phyloP scores from a whole-genome alignment of 2,797 vertebrate species.

The Amniataba percoides region DNA sequence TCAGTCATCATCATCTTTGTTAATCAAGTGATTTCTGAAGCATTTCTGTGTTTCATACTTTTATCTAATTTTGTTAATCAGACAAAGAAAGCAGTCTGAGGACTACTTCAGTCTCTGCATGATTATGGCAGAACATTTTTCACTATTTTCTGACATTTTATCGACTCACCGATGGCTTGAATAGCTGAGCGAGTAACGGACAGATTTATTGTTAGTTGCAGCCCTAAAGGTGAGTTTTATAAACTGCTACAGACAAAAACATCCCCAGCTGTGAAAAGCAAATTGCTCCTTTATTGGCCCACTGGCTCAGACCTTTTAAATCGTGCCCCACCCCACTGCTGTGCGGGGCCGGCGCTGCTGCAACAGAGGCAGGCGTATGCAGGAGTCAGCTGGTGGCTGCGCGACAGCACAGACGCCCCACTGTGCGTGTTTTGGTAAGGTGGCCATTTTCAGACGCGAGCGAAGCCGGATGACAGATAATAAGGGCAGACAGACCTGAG shows the following conservation, averaged over 20 bases:
- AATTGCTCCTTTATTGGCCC: conserved; percentile 51
- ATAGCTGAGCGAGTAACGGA: background rate
- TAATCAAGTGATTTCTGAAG: background rate
- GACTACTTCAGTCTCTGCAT: background rate
- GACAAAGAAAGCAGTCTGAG: background rate
- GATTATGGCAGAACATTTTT: background rate
- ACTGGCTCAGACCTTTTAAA: conserved; percentile 51
- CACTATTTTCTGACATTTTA: background rate
- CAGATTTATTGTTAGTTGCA: background rate
- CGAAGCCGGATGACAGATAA: conserved; percentile 42
- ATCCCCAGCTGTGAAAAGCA: conserved; percentile 28
- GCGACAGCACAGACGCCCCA: conserved; percentile 24
- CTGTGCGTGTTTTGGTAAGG: conserved; percentile 58
- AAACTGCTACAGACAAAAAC: conserved; percentile 16
- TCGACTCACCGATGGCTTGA: background rate
- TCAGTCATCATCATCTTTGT: background rate
- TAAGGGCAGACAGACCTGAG: conserved; percentile 35
- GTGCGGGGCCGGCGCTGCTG: conserved; percentile 18
- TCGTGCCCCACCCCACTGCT: conserved; percentile 38
- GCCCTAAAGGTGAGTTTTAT: background rate
- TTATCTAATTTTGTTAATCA: background rate
- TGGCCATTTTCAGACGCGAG: conserved; percentile 54
- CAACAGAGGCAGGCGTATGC: conserved; percentile 37
- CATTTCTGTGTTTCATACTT: background rate
- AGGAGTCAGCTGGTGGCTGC: conserved; percentile 45